Evolutionary conservation across 53 echinoderm and acorn worm species (phyloP), one percentile per base, ranked within the genome.

Genomic region (Paracentrotus lividus): DNA sequence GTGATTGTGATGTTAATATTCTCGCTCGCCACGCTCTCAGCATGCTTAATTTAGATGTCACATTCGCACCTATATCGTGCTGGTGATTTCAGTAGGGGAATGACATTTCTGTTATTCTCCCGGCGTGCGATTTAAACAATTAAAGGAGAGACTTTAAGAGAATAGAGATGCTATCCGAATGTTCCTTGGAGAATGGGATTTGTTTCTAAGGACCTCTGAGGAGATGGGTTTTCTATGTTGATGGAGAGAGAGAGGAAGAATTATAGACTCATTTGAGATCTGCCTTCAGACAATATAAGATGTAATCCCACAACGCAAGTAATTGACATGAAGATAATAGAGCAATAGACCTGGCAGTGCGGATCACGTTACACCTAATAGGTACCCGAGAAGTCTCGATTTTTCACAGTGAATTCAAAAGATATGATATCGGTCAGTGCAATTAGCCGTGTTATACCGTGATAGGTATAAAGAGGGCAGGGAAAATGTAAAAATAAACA

Each of bases 301-400:
- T 69, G 18, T 69, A 38, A 38, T 72, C 72, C 72, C 40, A 38
- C 32, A 40, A 40, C 72, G 72, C 9, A 16, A 40, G 33, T 72
- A 36, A 72, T 36, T 72, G 72, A 18, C 72, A 40, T 72, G 36
- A 38, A 72, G 38, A 72, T 40, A 40, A 72, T 72, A 72, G 6
- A 72, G 72, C 72, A 36, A 72, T 72, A 32, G 72, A 72, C 72
- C 36, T 40, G 4, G 40, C 36, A 72, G 21, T 40, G 21, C 20
- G 40, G 36, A 72, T 72, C 72, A 72, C 18, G 72, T 72, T 72
- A 72, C 72, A 5, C 36, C 72, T 72, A 72, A 72, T 72, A 72
- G 72, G 36, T 4, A 8, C 18, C 72, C 26, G 2, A 40, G 20
- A 72, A 32, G 27, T 1, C 2, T 38, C 40, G 72, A 40, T 72